Evolutionary conservation across 1,140 invertebrate species (phyloP).

Genomic region (Maniola jurtina): DNA sequence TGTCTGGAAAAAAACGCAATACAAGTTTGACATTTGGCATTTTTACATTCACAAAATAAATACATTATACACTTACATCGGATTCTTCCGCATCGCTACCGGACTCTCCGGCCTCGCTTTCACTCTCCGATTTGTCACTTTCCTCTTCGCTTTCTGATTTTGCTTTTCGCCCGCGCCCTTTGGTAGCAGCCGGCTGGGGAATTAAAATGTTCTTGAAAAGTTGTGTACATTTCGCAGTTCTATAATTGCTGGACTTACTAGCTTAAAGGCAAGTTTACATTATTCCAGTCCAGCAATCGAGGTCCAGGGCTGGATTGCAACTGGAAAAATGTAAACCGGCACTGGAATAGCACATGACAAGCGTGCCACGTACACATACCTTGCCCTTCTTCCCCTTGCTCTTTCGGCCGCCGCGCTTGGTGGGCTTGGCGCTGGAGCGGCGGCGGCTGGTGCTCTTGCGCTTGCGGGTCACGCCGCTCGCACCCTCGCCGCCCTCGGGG

Average conservation of each 20-base stretch:
- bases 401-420: slow-evolving; percentile 46
- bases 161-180: slow-evolving; percentile 63
- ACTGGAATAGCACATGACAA: too few relatives aligned
- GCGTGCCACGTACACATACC: slow-evolving; percentile 14
- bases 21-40: too few relatives aligned
- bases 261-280: too few relatives aligned
- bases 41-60: not conserved
- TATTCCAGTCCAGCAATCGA: too few relatives aligned
- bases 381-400: slow-evolving; percentile 45
- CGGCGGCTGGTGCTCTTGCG: slow-evolving; percentile 48
- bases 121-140: slow-evolving; percentile 74
- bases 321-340: too few relatives aligned
- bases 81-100: slow-evolving; percentile 74
- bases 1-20: too few relatives aligned
- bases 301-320: too few relatives aligned
- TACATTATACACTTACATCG: slow-evolving; percentile 54
- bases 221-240: not conserved
- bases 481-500: slow-evolving; percentile 67
- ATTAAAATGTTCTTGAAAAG: not conserved
- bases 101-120: slow-evolving; percentile 55
- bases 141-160: slow-evolving; percentile 74
- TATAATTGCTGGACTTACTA: too few relatives aligned
- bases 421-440: slow-evolving; percentile 50
- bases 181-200: slow-evolving; percentile 35
- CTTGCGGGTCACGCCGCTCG: slow-evolving; percentile 48